Conservation (phyloP, 2,113 vertebrate genomes). For the Pantherophis guttatus region DNA sequence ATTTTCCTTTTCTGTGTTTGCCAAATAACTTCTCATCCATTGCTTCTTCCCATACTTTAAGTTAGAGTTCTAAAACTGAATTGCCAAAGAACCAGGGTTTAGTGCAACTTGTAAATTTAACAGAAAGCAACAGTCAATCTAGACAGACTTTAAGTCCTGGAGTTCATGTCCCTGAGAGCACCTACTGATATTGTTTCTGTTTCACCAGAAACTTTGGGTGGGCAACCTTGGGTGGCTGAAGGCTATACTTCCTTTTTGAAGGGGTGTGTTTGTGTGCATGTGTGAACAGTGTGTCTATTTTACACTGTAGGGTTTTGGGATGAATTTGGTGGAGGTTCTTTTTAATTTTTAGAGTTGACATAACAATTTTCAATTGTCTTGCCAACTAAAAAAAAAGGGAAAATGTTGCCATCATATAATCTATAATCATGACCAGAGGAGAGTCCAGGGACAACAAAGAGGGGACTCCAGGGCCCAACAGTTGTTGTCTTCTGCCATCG, state of each 20-base stretch:
- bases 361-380: background rate
- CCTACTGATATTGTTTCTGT: background rate
- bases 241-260: background rate
- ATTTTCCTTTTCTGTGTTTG: background rate
- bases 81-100: background rate
- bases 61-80: background rate
- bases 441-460: background rate
- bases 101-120: background rate
- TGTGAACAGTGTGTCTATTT: background rate
- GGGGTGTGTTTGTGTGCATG: background rate
- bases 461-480: background rate
- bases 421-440: background rate
- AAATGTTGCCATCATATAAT: background rate
- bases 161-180: background rate
- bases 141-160: background rate
- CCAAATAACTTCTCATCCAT: background rate
- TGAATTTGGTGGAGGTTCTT: background rate
- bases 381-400: background rate
- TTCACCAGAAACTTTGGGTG: background rate
- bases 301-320: background rate
- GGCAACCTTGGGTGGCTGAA: background rate
- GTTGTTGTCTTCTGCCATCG: background rate
- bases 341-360: background rate
- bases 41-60: background rate
- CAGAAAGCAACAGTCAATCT: background rate